Conservation (phyloP, 2,797 vertebrate genomes). For the Botia kubotai region DNA sequence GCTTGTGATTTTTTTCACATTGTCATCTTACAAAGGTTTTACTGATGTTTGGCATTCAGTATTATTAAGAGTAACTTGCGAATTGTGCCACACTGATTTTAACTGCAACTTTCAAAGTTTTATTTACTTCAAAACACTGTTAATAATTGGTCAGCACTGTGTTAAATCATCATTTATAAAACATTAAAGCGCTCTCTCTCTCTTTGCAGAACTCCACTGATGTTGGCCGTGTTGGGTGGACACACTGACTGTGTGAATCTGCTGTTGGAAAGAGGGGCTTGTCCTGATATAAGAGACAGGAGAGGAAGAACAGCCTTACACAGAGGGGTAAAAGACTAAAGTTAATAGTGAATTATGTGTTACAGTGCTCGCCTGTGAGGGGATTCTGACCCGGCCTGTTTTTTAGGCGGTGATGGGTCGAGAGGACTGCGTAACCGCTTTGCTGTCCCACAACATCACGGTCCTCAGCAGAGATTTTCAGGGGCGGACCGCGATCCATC, state of each 20-base stretch:
- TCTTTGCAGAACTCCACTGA: conserved; percentile 86
- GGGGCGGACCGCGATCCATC: conserved; percentile 93
- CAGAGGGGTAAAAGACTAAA: conserved; percentile 83
- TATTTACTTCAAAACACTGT: no score
- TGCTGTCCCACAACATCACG: conserved; percentile 92
- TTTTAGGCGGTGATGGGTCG: conserved; percentile 90
- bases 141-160: neutral
- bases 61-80: neutral
- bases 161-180: neutral
- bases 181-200: neutral
- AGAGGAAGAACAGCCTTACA: conserved; percentile 92
- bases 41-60: neutral
- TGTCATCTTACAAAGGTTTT: neutral
- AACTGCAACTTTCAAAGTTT: no score
- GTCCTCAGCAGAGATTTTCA: conserved; percentile 91
- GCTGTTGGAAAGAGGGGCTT: conserved; percentile 92
- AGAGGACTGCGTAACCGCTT: conserved; percentile 90
- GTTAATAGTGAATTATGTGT: neutral
- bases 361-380: neutral
- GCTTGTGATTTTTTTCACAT: neutral
- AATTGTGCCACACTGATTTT: no score
- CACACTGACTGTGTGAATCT: conserved; percentile 92
- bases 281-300: conserved; percentile 89
- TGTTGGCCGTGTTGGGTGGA: conserved; percentile 93
- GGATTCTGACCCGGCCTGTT: conserved; percentile 6